Evolutionary conservation across 64 coral and sea anemone species (phyloP).

Genomic region (Dendronephthya gigantea): DNA sequence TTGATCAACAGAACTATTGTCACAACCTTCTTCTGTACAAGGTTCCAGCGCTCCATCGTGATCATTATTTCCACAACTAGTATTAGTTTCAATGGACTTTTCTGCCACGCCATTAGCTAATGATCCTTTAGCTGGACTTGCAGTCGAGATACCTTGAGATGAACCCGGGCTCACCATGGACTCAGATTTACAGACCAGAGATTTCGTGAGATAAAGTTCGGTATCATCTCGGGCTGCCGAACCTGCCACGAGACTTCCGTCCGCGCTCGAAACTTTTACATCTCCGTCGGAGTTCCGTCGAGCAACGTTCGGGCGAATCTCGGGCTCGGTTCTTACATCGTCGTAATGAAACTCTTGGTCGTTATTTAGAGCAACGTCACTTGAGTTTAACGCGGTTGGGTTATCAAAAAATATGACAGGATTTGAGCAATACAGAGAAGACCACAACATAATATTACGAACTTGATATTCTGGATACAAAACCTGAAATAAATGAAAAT

Average conservation of each 20-base stretch:
- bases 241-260: background rate
- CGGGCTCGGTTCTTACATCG: background rate
- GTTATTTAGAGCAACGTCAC: constrained; percentile 19
- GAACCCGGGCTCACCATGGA: background rate
- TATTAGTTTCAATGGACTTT: background rate
- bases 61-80: background rate
- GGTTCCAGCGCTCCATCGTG: background rate
- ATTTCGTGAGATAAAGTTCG: background rate
- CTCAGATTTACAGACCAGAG: background rate
- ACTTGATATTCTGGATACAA: constrained; percentile 54
- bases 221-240: background rate
- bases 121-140: background rate
- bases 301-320: background rate
- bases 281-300: constrained; percentile 15
- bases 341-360: background rate
- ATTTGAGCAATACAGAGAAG: constrained; percentile 49
- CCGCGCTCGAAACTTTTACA: background rate
- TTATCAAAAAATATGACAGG: constrained; percentile 43
- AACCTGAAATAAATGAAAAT: constrained; percentile 40
- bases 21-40: background rate
- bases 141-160: background rate
- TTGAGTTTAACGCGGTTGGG: background rate
- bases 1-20: background rate
- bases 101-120: background rate
- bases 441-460: constrained; percentile 63